These are phyloP conservation scores for Dipodomys ordii DNA, from an alignment of 2,113 vertebrate species.

Conservation along the genomic window DNA sequence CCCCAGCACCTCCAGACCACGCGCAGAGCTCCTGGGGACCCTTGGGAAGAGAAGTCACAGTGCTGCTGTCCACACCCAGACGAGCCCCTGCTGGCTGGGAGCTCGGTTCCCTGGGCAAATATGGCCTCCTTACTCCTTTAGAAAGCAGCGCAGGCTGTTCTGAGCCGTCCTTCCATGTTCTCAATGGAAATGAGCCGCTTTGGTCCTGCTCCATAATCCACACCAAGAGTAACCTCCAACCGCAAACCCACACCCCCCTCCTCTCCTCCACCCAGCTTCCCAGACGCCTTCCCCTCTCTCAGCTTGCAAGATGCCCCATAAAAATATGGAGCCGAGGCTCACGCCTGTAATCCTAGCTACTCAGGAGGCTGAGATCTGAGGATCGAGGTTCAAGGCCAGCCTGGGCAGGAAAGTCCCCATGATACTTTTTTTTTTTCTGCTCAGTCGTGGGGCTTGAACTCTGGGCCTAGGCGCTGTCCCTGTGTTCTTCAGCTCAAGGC, in stretches of 20 bases:
- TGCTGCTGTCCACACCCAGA: not conserved
- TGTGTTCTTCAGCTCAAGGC: no score
- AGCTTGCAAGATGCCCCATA: not conserved
- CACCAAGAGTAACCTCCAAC: not conserved
- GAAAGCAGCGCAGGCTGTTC: not conserved
- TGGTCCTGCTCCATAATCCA: not conserved
- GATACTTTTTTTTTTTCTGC: no score
- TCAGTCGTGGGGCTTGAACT: no score
- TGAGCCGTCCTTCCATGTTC: not conserved
- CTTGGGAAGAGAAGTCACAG: not conserved
- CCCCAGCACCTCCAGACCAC: not conserved
- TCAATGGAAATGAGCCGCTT: not conserved
- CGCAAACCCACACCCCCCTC: not conserved
- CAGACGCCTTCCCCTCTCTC: not conserved
- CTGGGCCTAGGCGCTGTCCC: no score
- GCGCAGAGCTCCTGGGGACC: not conserved
- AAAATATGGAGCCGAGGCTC: not conserved
- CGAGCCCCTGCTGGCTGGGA: not conserved
- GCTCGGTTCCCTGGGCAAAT: not conserved
- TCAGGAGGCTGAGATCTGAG: no score
- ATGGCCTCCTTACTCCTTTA: not conserved
- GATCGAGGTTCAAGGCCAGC: no score
- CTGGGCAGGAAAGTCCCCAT: no score
- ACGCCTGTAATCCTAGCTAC: no score
- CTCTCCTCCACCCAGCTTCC: not conserved